These are phyloP conservation scores for Myotis lucifugus DNA, from an alignment of 2,113 vertebrate genomes.

Conservation along the genomic window DNA sequence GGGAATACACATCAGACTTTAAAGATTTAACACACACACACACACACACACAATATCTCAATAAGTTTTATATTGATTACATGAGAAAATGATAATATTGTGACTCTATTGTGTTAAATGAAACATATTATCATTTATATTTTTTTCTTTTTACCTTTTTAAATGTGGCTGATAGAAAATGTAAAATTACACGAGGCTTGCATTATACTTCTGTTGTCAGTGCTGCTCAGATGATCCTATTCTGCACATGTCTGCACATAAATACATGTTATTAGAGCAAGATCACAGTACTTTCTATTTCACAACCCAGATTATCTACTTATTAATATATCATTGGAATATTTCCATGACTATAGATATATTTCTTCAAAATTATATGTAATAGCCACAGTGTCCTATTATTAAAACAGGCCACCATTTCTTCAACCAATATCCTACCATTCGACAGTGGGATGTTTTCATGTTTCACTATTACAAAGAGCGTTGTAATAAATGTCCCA, in stretches of 20 bases:
- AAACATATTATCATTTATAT: neutral
- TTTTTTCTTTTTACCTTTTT: neutral
- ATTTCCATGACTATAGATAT: neutral
- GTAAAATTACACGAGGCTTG: neutral
- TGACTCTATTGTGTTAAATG: neutral
- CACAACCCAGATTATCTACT: neutral
- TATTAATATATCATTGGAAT: neutral
- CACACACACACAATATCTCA: neutral
- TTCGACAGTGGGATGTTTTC: neutral
- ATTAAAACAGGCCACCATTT: neutral
- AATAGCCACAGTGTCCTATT: neutral
- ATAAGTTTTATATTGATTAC: neutral
- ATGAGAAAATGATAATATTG: neutral
- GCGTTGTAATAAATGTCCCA: neutral
- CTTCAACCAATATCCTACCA: neutral
- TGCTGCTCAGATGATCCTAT: neutral
- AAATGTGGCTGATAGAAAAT: neutral
- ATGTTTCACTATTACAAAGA: neutral
- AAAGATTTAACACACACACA: neutral
- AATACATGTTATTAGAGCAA: neutral
- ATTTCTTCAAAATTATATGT: conserved; percentile 13
- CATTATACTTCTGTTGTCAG: neutral
- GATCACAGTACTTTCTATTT: neutral
- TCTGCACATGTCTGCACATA: neutral
- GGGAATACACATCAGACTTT: neutral